Conservation (phyloP, 2,888 invertebrate species). For the Glyphotaelius pellucidus region DNA sequence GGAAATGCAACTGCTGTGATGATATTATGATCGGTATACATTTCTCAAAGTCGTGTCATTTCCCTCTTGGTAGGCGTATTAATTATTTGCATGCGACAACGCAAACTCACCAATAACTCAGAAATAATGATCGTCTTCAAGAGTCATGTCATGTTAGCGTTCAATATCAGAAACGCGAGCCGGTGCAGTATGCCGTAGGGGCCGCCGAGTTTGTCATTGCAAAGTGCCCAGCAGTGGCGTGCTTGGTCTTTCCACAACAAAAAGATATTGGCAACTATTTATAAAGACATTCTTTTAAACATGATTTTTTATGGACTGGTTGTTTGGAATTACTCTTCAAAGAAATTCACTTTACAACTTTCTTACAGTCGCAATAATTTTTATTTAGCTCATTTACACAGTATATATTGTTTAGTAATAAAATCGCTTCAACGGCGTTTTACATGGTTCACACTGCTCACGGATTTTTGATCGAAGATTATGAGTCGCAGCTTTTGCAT, state of each 20-base stretch:
- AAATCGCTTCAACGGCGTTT: too few species aligned
- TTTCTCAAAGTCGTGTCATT: not conserved
- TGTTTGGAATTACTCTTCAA: too few species aligned
- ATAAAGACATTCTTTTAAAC: too few species aligned
- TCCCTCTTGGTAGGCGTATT: not conserved
- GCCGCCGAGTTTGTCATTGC: not conserved
- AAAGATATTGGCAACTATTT: not conserved
- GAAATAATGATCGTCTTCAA: not conserved
- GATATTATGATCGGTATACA: not conserved
- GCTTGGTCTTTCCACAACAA: not conserved
- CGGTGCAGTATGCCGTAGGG: not conserved
- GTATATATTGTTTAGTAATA: too few species aligned
- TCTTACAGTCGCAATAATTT: too few species aligned
- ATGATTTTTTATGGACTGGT: too few species aligned
- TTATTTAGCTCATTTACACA: too few species aligned
- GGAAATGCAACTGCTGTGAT: not conserved
- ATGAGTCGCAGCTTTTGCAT: too few species aligned
- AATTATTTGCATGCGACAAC: not conserved
- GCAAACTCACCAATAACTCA: not conserved
- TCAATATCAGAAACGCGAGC: not conserved
- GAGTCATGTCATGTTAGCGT: not conserved
- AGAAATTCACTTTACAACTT: too few species aligned
- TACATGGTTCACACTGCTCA: too few species aligned
- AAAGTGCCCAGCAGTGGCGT: not conserved
- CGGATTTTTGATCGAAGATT: too few species aligned